phyloP scores from a whole-genome alignment of 2,113 vertebrate species.

The Daphoenositta chrysoptera region DNA sequence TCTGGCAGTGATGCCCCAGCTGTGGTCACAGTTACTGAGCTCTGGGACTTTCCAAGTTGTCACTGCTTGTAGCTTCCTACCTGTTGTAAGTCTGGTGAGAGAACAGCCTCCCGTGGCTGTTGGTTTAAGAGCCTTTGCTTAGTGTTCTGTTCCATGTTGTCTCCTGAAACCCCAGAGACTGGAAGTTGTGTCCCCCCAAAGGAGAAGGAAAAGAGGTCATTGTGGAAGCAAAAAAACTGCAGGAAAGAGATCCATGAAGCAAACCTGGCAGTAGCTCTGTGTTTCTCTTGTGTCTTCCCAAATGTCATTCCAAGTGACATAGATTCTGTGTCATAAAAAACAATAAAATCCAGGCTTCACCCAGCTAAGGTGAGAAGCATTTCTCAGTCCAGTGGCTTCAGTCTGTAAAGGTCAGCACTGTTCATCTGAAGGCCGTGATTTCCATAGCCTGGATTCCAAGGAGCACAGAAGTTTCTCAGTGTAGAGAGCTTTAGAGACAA shows the following conservation, averaged over 20 bases:
- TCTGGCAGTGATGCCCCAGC: background rate
- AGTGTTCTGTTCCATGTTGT: background rate
- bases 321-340: background rate
- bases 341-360: background rate
- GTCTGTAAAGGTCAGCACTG: accelerated
- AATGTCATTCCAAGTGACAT: background rate
- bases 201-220: background rate
- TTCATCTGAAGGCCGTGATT: background rate
- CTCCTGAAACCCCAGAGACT: background rate
- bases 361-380: background rate
- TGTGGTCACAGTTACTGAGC: background rate
- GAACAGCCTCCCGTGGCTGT: background rate
- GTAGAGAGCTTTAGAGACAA: background rate
- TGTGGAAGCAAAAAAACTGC: background rate
- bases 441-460: accelerated
- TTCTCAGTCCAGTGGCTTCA: background rate
- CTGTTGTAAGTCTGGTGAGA: background rate
- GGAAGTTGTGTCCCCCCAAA: background rate
- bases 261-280: background rate
- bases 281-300: background rate
- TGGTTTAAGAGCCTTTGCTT: background rate
- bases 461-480: background rate
- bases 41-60: background rate
- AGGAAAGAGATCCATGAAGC: background rate
- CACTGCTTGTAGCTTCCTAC: background rate